phyloP scores from a whole-genome alignment of 2,888 invertebrate species.

The Meteorus cinctellus region DNA sequence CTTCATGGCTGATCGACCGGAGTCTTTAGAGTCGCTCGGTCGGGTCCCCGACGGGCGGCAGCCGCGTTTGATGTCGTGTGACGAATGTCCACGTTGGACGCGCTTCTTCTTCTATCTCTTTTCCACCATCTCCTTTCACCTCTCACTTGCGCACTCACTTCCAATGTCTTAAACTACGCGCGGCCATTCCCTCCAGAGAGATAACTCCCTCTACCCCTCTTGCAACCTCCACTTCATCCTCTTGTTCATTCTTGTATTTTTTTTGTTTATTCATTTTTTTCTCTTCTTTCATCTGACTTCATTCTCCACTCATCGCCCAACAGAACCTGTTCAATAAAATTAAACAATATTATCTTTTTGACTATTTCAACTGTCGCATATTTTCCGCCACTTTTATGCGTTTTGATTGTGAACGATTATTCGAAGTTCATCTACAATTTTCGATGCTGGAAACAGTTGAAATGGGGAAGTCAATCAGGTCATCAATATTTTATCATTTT shows the following conservation, averaged over 20 bases:
- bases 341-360: not conserved
- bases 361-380: not conserved
- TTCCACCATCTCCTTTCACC: conserved; percentile 38
- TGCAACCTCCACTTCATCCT: conserved; percentile 32
- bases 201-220: conserved; percentile 38
- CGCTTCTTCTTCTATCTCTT: conserved; percentile 62
- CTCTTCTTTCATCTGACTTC: conserved; percentile 40
- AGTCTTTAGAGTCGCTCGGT: conserved; percentile 71
- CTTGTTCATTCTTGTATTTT: conserved; percentile 15
- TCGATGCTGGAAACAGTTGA: too few relatives aligned
- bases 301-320: conserved; percentile 27
- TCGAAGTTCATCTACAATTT: too few relatives aligned
- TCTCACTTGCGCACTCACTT: conserved; percentile 37
- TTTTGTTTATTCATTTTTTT: conserved; percentile 34
- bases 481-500: too few relatives aligned
- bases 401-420: too few relatives aligned
- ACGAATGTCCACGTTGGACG: conserved; percentile 73
- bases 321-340: conserved; percentile 36
- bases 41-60: conserved; percentile 70
- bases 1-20: conserved; percentile 70
- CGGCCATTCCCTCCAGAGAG: conserved; percentile 17
- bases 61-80: conserved; percentile 73
- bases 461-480: too few relatives aligned
- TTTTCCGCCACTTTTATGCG: too few relatives aligned
- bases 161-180: conserved; percentile 11